phyloP scores from a whole-genome alignment of 37 sponge, comb jelly and placozoan species.

The Dysidea cf. avara region DNA sequence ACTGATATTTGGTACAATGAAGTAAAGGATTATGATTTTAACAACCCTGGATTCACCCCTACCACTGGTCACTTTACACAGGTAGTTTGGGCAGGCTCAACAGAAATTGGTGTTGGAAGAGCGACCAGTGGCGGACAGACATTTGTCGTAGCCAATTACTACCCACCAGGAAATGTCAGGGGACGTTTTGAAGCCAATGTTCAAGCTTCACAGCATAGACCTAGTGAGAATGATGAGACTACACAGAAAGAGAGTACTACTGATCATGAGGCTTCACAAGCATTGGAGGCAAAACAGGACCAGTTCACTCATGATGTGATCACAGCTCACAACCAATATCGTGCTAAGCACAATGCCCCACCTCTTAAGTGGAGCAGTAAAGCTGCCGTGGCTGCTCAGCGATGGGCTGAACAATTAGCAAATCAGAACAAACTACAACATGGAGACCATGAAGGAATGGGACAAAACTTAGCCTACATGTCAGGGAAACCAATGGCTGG shows the following conservation, averaged over 20 bases:
- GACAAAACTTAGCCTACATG: constrained; percentile 80
- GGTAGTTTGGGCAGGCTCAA: constrained; percentile 85
- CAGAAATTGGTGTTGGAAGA: constrained; percentile 65
- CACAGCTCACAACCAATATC: constrained; percentile 67
- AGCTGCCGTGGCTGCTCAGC: constrained; percentile 65
- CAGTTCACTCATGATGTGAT: constrained; percentile 56
- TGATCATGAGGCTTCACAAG: no score
- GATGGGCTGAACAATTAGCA: constrained; percentile 83
- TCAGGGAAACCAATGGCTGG: constrained; percentile 52
- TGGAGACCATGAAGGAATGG: constrained; percentile 71
- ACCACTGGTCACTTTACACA: constrained; percentile 95
- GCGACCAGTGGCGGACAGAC: constrained; percentile 36
- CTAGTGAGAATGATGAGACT: no score
- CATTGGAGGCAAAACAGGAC: no score
- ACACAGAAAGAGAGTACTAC: no score
- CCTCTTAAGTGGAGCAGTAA: constrained; percentile 55
- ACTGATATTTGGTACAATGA: constrained; percentile 87
- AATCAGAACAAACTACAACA: constrained; percentile 60
- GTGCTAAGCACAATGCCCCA: constrained; percentile 73
- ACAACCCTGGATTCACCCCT: constrained; percentile 58
- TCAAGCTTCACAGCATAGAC: constrained; percentile 11
- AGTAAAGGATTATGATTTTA: constrained; percentile 71
- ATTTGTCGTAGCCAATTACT: constrained; percentile 83
- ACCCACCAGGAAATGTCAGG: constrained; percentile 77
- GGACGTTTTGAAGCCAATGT: constrained; percentile 68